Conservation (phyloP, 37 sponge, comb jelly and placozoan species). For the Dysidea cf. avara region DNA sequence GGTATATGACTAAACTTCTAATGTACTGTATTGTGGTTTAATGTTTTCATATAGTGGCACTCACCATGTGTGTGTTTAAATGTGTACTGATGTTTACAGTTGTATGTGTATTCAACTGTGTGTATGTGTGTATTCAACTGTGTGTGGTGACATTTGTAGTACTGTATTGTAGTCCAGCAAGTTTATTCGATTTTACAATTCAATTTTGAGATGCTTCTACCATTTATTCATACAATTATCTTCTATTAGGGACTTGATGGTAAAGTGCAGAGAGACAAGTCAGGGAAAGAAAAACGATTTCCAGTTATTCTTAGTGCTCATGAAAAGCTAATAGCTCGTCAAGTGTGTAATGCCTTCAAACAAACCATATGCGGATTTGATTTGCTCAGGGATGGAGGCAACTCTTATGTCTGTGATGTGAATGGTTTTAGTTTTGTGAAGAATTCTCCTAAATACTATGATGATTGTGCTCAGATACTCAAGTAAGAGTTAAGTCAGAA, state of each 20-base stretch:
- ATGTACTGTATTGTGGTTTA: too few species aligned
- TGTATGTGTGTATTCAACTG: too few species aligned
- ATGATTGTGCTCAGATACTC: conserved; percentile 90
- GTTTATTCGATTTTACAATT: too few species aligned
- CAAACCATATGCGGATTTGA: conserved; percentile 98
- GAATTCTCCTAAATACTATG: conserved; percentile 92
- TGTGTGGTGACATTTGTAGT: too few species aligned
- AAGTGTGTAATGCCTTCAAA: conserved; percentile 86
- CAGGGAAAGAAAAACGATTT: conserved; percentile 86
- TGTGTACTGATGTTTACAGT: too few species aligned
- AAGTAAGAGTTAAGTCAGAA: conserved; percentile 82
- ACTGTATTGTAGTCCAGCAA: too few species aligned
- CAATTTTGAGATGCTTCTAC: too few species aligned
- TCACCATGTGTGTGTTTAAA: too few species aligned
- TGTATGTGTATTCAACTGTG: too few species aligned
- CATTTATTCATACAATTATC: too few species aligned
- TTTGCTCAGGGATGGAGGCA: conserved; percentile 89
- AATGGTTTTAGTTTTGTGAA: conserved; percentile 99
- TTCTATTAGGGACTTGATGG: conserved; percentile 95
- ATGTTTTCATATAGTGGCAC: too few species aligned
- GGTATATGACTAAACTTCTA: too few species aligned
- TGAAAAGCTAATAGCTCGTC: conserved; percentile 90
- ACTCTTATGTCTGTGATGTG: conserved; percentile 96
- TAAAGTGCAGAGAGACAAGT: conserved; percentile 87
- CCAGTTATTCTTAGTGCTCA: conserved; percentile 90